A percentile compares a stretch with the other conserved stretches of the same genome.
Evolutionary conservation across 2,113 vertebrate species (phyloP).

Genomic region (Eulemur rufifrons): DNA sequence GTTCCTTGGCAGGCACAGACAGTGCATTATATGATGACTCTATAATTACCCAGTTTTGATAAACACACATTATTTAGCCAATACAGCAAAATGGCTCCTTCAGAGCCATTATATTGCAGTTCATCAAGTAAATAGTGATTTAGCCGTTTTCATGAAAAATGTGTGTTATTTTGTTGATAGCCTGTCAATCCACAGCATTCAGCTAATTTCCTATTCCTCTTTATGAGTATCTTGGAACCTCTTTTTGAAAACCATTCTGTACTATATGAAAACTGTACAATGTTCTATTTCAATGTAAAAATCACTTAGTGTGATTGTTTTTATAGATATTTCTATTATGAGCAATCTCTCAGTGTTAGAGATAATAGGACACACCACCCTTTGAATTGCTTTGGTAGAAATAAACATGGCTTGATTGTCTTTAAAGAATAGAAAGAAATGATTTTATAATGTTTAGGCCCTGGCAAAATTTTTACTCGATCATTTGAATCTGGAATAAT

Average conservation of each 20-base stretch:
- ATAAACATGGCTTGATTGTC: slow-evolving; percentile 42
- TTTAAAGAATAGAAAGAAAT: slow-evolving; percentile 56
- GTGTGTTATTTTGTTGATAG: slow-evolving; percentile 58
- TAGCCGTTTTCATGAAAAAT: slow-evolving; percentile 75
- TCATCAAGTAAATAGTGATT: slow-evolving; percentile 81
- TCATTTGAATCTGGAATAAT: slow-evolving; percentile 42
- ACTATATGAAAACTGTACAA: slow-evolving; percentile 4
- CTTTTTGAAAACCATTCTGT: slow-evolving; percentile 59
- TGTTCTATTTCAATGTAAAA: slow-evolving; percentile 46
- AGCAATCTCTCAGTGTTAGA: slow-evolving; percentile 17
- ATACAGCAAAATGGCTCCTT: slow-evolving; percentile 76
- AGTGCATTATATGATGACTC: slow-evolving; percentile 75
- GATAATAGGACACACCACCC: neutral
- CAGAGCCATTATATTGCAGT: slow-evolving; percentile 68
- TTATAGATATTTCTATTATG: slow-evolving; percentile 65
- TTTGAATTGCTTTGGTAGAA: slow-evolving; percentile 60
- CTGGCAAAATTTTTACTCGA: slow-evolving; percentile 4
- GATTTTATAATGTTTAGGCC: slow-evolving; percentile 39
- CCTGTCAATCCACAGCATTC: slow-evolving; percentile 50
- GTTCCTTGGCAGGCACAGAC: slow-evolving; percentile 55
- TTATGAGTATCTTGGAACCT: slow-evolving; percentile 39
- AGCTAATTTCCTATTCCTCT: slow-evolving; percentile 57
- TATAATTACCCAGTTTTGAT: slow-evolving; percentile 81
- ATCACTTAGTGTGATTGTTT: slow-evolving; percentile 50
- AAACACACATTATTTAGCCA: slow-evolving; percentile 81